These are phyloP conservation scores for Nomada hirtipes DNA, from an alignment of 2,888 invertebrate species.

Conservation along the genomic window DNA sequence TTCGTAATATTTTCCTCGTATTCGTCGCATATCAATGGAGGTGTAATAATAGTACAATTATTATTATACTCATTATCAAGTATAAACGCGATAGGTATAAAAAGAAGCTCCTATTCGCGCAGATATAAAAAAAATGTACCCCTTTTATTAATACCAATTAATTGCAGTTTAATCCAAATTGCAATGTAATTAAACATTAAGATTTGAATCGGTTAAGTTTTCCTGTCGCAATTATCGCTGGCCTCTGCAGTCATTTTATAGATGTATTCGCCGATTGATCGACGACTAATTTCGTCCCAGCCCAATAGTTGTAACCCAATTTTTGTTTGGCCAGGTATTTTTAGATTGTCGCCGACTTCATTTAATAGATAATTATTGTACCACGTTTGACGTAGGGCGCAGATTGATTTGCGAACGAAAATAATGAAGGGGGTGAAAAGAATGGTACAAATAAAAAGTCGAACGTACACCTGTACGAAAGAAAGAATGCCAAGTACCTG, in stretches of 20 bases:
- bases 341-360: conserved; percentile 13
- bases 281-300: conserved; percentile 47
- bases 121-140: too few relatives aligned
- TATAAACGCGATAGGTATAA: too few relatives aligned
- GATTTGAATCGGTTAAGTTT: conserved; percentile 12
- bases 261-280: conserved; percentile 46
- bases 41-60: too few relatives aligned
- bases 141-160: too few relatives aligned
- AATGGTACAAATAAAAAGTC: not conserved
- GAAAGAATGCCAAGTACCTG: not conserved
- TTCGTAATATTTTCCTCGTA: too few relatives aligned
- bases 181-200: not conserved
- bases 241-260: conserved; percentile 15
- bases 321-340: conserved; percentile 36
- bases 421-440: not conserved
- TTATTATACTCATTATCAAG: too few relatives aligned
- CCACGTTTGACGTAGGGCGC: not conserved
- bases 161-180: too few relatives aligned
- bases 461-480: not conserved
- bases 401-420: not conserved
- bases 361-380: conserved; percentile 31
- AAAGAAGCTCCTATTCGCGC: too few relatives aligned
- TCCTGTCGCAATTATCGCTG: conserved; percentile 7
- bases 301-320: conserved; percentile 57
- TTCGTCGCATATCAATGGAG: not conserved